Evolutionary conservation across 1,140 invertebrate species (phyloP).

Genomic region (Pristionchus pacificus): DNA sequence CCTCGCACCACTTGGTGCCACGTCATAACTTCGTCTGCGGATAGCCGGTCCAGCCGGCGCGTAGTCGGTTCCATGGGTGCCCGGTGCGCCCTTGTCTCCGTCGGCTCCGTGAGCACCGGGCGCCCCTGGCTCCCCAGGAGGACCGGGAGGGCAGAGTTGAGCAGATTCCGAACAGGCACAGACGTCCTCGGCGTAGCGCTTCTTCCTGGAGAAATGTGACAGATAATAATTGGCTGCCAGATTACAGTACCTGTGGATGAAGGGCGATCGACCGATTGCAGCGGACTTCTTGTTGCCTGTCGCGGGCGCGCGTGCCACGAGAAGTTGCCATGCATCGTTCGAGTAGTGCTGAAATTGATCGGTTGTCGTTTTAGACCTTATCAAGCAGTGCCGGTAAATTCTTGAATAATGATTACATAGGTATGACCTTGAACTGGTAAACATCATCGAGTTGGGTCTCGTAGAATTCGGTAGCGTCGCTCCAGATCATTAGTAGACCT

Average conservation of each 20-base stretch:
- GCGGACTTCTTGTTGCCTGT: not conserved
- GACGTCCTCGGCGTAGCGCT: not conserved
- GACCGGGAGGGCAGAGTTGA: conserved; percentile 4
- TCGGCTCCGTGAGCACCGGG: not conserved
- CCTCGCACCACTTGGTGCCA: not conserved
- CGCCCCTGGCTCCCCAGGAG: conserved; percentile 1
- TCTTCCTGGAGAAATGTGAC: not conserved
- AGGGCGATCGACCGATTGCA: not conserved
- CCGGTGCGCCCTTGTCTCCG: conserved; percentile 8
- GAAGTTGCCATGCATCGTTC: not conserved
- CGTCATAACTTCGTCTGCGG: not conserved
- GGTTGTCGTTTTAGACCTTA: too few relatives aligned
- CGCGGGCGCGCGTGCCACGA: not conserved
- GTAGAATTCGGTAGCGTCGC: not conserved
- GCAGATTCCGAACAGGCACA: not conserved
- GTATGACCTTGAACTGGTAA: not conserved
- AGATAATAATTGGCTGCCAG: not conserved
- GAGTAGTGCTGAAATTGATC: not conserved
- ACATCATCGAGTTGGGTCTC: not conserved
- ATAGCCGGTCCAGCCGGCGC: not conserved
- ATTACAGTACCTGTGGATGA: not conserved
- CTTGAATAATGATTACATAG: not conserved
- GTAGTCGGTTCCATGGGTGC: conserved; percentile 8
- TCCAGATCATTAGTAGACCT: not conserved
- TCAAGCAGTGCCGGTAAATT: not conserved